A percentile compares a stretch with the other conserved stretches of the same genome.
Conservation (phyloP, 2,113 vertebrate species). For the Cygnus buccinator region DNA sequence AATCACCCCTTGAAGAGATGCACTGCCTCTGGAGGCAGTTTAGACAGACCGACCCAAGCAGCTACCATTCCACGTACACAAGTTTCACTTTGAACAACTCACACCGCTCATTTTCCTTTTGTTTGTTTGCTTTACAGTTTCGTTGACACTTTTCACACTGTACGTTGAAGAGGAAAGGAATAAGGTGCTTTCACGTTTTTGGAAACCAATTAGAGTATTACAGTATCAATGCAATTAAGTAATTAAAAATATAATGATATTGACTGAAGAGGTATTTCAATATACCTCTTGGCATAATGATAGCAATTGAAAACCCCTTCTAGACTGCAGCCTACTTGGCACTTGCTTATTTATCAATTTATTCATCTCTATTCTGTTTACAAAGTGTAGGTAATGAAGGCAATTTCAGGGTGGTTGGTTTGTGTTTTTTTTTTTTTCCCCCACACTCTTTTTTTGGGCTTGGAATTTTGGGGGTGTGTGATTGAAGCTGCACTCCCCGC, state of each 20-base stretch:
- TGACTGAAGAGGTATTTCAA: slow-evolving; percentile 66
- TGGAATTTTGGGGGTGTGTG: not conserved
- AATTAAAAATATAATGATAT: slow-evolving; percentile 56
- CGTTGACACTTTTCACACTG: not conserved
- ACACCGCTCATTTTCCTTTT: not conserved
- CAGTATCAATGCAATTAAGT: not conserved
- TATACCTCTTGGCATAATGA: slow-evolving; percentile 46
- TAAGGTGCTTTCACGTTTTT: not conserved
- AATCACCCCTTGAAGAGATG: not conserved
- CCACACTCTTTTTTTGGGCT: not conserved
- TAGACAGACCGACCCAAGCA: not conserved
- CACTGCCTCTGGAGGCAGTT: not conserved
- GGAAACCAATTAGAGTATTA: not conserved
- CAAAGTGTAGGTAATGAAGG: slow-evolving; percentile 21
- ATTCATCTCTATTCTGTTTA: slow-evolving; percentile 40
- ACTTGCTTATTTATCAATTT: slow-evolving; percentile 35
- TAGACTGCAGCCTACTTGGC: slow-evolving; percentile 8
- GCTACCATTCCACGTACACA: accelerated
- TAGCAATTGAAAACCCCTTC: slow-evolving; percentile 26
- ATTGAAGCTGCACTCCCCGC: not conserved
- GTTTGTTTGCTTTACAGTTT: not conserved
- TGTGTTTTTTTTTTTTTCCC: no score
- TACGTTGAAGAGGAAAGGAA: not conserved
- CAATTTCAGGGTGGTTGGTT: not conserved
- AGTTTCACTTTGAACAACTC: not conserved